Conservation (phyloP, 2,113 vertebrate species). For the Corvus hawaiiensis region DNA sequence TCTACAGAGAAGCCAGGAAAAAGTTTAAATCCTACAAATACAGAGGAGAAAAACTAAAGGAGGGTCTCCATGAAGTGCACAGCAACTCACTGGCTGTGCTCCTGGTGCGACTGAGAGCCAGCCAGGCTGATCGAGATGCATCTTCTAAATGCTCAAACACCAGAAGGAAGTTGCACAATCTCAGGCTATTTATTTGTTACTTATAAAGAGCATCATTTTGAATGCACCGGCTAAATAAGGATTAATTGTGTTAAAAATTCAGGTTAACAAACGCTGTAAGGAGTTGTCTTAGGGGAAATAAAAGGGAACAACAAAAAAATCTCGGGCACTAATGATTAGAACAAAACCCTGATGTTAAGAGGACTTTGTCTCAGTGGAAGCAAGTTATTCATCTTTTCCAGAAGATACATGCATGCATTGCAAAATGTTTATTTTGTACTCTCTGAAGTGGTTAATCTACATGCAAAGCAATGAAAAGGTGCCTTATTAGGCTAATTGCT, state of each 20-base stretch:
- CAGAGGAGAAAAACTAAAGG: background rate
- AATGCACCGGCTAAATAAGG: background rate
- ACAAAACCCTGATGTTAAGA: conserved; percentile 35
- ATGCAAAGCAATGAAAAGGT: conserved; percentile 60
- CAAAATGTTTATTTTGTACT: conserved; percentile 64
- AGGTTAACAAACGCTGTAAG: background rate
- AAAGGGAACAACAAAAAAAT: background rate
- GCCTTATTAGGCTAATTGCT: conserved; percentile 69
- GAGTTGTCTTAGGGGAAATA: conserved; percentile 26
- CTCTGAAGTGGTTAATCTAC: conserved; percentile 67
- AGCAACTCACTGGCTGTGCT: background rate
- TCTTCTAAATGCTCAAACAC: background rate
- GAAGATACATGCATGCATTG: conserved; percentile 7
- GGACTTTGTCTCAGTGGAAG: conserved; percentile 40
- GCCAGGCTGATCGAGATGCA: background rate
- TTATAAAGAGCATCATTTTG: background rate
- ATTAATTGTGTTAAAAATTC: conserved; percentile 47
- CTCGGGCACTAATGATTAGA: background rate
- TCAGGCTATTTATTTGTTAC: background rate
- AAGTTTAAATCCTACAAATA: background rate
- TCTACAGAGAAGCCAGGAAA: background rate
- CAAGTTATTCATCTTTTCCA: conserved; percentile 46
- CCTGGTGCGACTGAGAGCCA: background rate
- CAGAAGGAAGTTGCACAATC: background rate
- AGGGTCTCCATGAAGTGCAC: fast-evolving